Conservation (phyloP, 2,797 vertebrate species). For the Iguana delicatissima region DNA sequence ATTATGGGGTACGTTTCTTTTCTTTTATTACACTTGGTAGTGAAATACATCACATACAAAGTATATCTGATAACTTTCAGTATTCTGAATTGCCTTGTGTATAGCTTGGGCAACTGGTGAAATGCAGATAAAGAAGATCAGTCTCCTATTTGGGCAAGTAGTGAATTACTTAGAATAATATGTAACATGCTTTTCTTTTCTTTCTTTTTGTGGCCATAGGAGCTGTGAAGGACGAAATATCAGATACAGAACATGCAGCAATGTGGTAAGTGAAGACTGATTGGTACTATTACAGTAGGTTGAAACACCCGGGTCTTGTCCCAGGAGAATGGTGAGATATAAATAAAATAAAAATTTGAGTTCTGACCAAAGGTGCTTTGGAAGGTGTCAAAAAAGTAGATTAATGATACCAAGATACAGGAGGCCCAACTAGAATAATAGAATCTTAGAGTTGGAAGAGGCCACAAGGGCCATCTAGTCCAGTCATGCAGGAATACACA, state of each 20-base stretch:
- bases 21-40: not conserved
- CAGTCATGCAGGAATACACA: no score
- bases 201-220: constrained; percentile 79
- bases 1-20: not conserved
- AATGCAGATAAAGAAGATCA: not conserved
- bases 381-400: no score
- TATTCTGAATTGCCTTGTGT: not conserved
- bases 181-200: not conserved
- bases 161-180: not conserved
- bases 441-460: no score
- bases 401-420: no score
- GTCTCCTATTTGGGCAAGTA: not conserved
- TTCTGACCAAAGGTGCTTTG: no score
- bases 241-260: constrained; percentile 97
- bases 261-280: constrained; percentile 89
- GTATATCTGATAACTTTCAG: not conserved
- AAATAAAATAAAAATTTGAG: no score
- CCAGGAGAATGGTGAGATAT: not conserved
- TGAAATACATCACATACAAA: not conserved
- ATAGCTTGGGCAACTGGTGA: not conserved
- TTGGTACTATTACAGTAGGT: not conserved
- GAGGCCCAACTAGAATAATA: no score
- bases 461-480: no score
- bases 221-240: constrained; percentile 97
- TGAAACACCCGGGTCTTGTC: not conserved